Evolutionary conservation across 2,888 invertebrate species (phyloP), one percentile per base, ranked within the genome.

Genomic region (Papilio elwesi): DNA sequence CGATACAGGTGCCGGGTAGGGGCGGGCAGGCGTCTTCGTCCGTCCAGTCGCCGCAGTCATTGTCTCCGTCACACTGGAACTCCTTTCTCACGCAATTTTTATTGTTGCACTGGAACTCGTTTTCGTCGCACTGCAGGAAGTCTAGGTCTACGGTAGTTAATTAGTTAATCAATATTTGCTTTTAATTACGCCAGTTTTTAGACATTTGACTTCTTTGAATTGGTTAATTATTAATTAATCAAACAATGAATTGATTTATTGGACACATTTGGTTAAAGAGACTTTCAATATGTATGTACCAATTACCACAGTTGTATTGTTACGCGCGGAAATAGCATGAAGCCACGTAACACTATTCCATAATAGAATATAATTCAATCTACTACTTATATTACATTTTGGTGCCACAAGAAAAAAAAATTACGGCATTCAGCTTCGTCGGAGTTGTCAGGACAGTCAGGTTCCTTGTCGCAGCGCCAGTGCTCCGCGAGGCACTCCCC

Each of bases 11-110:
- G 0, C 95, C 95, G 0, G 95, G 95, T 77, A 95, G 90, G 80
- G 95, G 94, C 0, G 95, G 95, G 81, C 98, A 98, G 75, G 96
- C 95, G 81, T 97, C 96, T 83, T 98, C 98, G 81, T 98, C 98
- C 70, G 97, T 97, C 96, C 97, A 97, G 83, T 98, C 98, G 0
- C 96, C 97, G 81, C 98, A 98, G 83, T 98, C 97, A 82, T 97
- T 96, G 82, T 97, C 97, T 0, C 97, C 97, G 79, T 98, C 98
- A 83, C 98, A 98, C 75, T 96, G 95, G 83, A 96, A 97, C 74
- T 96, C 95, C 79, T 95, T 94, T 53, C 96, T 94, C 63, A 98
- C 96, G 85, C 98, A 98, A 71, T 96, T 95, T 47, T 95, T 95
- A 82, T 96, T 96, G 73, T 94, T 91, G 82, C 97, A 97, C 85